Evolutionary conservation across 2,888 invertebrate species (phyloP).

Genomic region (Meteorus colon): DNA sequence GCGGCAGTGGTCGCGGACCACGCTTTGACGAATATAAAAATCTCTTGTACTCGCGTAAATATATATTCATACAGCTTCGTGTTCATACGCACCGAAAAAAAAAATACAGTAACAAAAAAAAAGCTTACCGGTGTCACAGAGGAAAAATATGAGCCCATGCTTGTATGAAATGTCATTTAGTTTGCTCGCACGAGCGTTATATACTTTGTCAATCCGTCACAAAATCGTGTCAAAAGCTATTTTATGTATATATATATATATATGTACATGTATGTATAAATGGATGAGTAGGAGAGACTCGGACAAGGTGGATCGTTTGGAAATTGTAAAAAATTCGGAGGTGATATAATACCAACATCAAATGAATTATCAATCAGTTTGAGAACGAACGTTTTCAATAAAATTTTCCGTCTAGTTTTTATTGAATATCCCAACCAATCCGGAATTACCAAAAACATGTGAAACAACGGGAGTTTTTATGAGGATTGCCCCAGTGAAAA

Average conservation of each 20-base stretch:
- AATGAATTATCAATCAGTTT: too few relatives aligned
- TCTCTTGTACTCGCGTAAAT: neutral
- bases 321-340: too few relatives aligned
- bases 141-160: constrained; percentile 33
- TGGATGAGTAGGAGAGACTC: neutral
- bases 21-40: constrained; percentile 61
- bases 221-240: constrained; percentile 15
- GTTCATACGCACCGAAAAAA: constrained; percentile 25
- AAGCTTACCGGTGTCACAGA: constrained; percentile 25
- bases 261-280: neutral
- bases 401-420: too few relatives aligned
- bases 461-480: too few relatives aligned
- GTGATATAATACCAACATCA: too few relatives aligned
- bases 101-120: constrained; percentile 33
- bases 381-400: too few relatives aligned
- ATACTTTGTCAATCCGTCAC: constrained; percentile 41
- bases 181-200: constrained; percentile 44
- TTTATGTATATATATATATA: too few relatives aligned
- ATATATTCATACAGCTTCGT: constrained; percentile 8
- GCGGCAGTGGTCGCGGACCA: constrained; percentile 54
- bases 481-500: too few relatives aligned
- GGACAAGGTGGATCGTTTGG: too few relatives aligned
- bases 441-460: too few relatives aligned
- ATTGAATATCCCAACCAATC: too few relatives aligned
- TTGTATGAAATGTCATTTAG: constrained; percentile 47